Evolutionary conservation across 2,888 invertebrate species (phyloP).

Genomic region (Cryptus viduatorius): DNA sequence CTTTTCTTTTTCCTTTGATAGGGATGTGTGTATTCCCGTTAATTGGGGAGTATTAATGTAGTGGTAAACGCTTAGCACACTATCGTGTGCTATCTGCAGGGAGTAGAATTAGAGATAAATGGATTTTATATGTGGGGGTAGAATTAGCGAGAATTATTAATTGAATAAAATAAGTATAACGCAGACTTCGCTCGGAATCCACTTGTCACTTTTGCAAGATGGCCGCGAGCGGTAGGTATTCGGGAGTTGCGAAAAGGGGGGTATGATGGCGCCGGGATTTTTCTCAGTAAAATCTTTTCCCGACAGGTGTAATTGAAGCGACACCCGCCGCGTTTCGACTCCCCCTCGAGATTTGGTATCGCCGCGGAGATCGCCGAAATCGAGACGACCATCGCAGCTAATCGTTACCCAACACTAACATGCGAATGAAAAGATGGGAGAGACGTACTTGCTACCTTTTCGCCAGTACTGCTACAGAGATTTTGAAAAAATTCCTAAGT

Average conservation of each 20-base stretch:
- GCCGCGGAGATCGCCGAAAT: background rate
- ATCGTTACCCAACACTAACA: background rate
- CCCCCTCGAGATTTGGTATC: background rate
- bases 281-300: background rate
- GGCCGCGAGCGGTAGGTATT: background rate
- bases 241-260: background rate
- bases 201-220: slow-evolving; percentile 5
- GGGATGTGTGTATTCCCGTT: background rate
- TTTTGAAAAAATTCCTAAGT: background rate
- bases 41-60: background rate
- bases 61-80: background rate
- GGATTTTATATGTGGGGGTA: no score
- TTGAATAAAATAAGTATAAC: background rate
- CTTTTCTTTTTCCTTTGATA: no score
- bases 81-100: background rate
- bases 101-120: background rate
- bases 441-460: background rate
- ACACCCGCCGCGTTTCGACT: background rate
- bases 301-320: background rate
- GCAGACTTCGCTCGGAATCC: background rate
- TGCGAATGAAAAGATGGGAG: background rate
- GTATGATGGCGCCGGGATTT: background rate
- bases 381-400: background rate
- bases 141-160: background rate
- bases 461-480: background rate